These are phyloP conservation scores for Oscheius myriophilus DNA, from an alignment of 2,888 invertebrate species.

Conservation along the genomic window DNA sequence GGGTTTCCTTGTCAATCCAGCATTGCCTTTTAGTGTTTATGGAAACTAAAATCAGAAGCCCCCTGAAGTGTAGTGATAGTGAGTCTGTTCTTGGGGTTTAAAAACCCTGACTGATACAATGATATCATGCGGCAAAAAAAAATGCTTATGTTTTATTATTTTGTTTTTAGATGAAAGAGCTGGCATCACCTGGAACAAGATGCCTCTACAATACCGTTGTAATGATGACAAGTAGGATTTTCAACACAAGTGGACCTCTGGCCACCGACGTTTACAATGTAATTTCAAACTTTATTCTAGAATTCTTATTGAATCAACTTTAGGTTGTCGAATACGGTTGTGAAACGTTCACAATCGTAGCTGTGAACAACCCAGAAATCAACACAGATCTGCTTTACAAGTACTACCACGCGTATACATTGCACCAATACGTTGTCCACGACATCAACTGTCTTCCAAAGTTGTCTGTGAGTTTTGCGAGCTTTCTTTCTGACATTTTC, in stretches of 20 bases:
- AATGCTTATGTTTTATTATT: too few relatives aligned
- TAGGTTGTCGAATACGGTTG: conserved; percentile 37
- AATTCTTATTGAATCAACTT: conserved; percentile 28
- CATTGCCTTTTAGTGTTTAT: too few relatives aligned
- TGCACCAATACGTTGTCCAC: conserved; percentile 40
- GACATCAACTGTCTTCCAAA: conserved; percentile 50
- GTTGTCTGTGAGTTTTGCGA: conserved; percentile 3
- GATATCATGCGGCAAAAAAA: too few relatives aligned
- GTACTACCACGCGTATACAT: conserved; percentile 27
- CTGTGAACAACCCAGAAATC: conserved; percentile 42
- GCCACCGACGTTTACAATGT: conserved; percentile 8
- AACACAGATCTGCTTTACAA: conserved; percentile 32
- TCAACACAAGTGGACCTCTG: conserved; percentile 29
- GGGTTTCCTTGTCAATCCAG: too few relatives aligned
- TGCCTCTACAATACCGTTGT: conserved; percentile 55
- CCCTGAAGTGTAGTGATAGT: too few relatives aligned
- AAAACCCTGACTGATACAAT: too few relatives aligned
- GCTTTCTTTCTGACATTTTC: too few relatives aligned
- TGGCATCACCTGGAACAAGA: neutral
- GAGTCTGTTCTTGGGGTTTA: too few relatives aligned
- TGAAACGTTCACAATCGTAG: conserved; percentile 48
- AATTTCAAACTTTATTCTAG: neutral
- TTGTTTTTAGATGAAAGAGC: conserved; percentile 21
- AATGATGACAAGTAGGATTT: conserved; percentile 51
- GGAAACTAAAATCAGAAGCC: too few relatives aligned